Evolutionary conservation across 2,888 invertebrate genomes (phyloP), one percentile per base, ranked within the genome.

Genomic region (Argyresthia goedartella): DNA sequence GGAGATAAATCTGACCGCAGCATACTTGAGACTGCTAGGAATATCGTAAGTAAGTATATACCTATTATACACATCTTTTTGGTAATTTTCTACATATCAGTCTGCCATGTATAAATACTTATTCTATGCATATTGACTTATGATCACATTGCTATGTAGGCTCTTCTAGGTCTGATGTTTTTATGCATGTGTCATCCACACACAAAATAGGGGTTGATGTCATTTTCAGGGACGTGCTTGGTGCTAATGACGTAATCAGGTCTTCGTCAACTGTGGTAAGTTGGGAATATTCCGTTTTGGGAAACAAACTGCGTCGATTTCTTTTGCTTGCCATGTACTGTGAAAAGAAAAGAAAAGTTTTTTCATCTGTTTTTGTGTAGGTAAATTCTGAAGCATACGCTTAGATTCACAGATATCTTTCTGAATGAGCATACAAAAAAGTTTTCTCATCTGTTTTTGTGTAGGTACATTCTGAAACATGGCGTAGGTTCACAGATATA

Each of bases 71-170:
- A 25, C 25, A 61, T 62, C 61, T 63, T 65, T 65, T 65, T 67
- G 73, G 68, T 73, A 76, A 33, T 72, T 73, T 62, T 73, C 78
- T 82, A 85, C 69, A 69, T 78, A 81, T 85, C 85, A 85, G 85
- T 85, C 85, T 81, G 84, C 77, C 67, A 73, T 80, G 72, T 79
- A 42, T 50, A 43, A 76, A 52, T 54, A 52, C 53, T 76, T 72
- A 72, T 63, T 67, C 73, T 77, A 77, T 68, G 69, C 62, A 63
- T 67, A 71, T 74, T 67, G 68, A 73, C 65, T 56, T 66, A 69
- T 57, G 55, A 50, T 50, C 57, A 67, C 69, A 67, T 76, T 73
- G 69, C 77, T 84, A 84, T 52, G 56, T 57, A 39, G 54, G 55
- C 54, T 84, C 84, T 66, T 79, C 81, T 42, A 72, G 64, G 64